Percentiles rank a stretch among this genome's conserved stretches.
Conservation (phyloP, 2,888 invertebrate species). For the Poecilobothrus nobilitatus region DNA sequence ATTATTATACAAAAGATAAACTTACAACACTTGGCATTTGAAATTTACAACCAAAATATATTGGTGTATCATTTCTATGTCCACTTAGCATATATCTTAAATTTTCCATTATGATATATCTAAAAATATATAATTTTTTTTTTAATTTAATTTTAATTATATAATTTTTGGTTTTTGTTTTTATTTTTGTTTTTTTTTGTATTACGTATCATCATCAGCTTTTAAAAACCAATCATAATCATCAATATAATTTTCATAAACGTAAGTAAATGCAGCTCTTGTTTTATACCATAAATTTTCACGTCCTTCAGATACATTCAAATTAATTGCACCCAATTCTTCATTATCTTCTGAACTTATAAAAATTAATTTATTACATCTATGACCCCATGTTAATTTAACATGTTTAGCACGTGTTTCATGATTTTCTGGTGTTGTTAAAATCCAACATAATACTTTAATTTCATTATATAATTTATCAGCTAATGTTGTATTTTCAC, state of each 20-base stretch:
- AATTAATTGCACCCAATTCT: constrained; percentile 62
- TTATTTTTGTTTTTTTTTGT: too few relatives aligned
- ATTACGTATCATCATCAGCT: constrained; percentile 90
- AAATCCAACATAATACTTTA: constrained; percentile 83
- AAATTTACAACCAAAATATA: constrained; percentile 83
- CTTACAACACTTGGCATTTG: constrained; percentile 48
- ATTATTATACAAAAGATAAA: not conserved
- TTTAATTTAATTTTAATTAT: not conserved
- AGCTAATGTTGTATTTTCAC: constrained; percentile 45
- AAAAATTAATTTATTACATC: constrained; percentile 75
- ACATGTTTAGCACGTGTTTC: constrained; percentile 77
- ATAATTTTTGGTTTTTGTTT: not conserved
- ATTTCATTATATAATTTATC: constrained; percentile 61
- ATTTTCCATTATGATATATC: constrained; percentile 87
- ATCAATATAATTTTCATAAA: constrained; percentile 69
- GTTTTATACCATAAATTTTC: constrained; percentile 90
- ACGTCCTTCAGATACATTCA: constrained; percentile 74
- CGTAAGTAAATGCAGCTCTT: constrained; percentile 77
- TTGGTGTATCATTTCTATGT: constrained; percentile 57
- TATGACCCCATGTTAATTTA: constrained; percentile 83
- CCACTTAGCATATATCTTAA: constrained; percentile 72
- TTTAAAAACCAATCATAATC: constrained; percentile 92
- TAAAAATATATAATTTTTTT: constrained; percentile 35
- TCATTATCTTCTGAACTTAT: constrained; percentile 68
- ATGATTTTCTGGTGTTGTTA: constrained; percentile 84